These are phyloP conservation scores for Glyptemys insculpta DNA, from an alignment of 2,797 vertebrate species.

Conservation along the genomic window DNA sequence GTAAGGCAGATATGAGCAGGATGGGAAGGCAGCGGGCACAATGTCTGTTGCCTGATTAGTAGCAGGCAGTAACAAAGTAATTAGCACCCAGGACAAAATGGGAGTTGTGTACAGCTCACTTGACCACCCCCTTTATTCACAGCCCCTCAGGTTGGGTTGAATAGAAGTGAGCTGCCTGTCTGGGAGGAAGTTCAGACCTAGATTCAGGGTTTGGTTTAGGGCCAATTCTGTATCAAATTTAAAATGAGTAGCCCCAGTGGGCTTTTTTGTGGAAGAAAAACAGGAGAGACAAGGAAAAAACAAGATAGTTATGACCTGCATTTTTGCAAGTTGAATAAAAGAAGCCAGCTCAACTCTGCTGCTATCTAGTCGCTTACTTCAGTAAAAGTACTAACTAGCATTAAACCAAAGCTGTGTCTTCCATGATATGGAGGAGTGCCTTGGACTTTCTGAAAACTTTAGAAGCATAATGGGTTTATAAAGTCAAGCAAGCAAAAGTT, in stretches of 20 bases:
- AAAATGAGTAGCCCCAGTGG: neutral
- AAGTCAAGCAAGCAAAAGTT: neutral
- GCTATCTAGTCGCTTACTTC: neutral
- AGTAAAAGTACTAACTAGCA: neutral
- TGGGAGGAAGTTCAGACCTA: neutral
- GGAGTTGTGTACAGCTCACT: neutral
- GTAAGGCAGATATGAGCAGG: neutral
- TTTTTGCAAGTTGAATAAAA: neutral
- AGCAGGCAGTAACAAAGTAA: neutral
- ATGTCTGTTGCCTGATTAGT: neutral
- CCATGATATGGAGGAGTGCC: fast-evolving
- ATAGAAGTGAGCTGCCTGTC: neutral
- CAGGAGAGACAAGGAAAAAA: neutral
- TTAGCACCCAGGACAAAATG: neutral
- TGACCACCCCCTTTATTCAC: neutral
- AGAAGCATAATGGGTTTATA: neutral
- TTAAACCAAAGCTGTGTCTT: neutral
- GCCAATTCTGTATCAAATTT: neutral
- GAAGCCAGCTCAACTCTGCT: neutral
- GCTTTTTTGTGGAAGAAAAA: neutral
- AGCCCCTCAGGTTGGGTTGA: neutral
- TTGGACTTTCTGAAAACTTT: neutral
- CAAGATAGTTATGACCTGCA: neutral
- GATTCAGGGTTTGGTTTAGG: neutral
- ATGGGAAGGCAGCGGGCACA: neutral